Conservation (phyloP, 2,797 vertebrate genomes). For the Rachycentron canadum region DNA sequence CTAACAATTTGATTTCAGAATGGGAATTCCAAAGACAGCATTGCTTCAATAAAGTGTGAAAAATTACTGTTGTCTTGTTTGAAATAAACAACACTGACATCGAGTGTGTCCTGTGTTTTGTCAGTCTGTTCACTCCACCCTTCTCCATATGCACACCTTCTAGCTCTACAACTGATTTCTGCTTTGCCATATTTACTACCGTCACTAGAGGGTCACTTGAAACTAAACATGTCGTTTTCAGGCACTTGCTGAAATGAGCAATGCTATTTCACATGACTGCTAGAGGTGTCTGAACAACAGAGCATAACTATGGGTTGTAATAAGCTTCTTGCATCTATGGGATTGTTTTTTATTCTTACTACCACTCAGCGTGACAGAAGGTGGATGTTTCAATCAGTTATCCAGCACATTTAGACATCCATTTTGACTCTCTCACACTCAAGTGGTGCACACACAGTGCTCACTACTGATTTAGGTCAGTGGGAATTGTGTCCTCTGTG, state of each 20-base stretch:
- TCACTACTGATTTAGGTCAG: neutral
- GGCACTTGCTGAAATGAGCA: neutral
- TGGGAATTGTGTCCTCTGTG: neutral
- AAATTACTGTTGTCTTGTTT: too few relatives aligned
- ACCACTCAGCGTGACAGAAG: neutral
- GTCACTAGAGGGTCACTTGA: neutral
- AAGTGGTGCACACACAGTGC: neutral
- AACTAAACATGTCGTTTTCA: neutral
- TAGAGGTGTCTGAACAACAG: neutral
- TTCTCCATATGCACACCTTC: neutral
- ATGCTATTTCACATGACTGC: neutral
- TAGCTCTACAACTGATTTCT: neutral
- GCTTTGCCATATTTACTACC: neutral
- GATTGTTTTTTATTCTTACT: neutral
- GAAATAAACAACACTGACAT: too few relatives aligned
- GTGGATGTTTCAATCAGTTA: neutral
- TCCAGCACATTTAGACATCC: neutral
- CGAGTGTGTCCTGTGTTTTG: neutral
- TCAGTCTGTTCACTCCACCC: neutral
- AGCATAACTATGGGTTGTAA: neutral
- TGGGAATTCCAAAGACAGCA: neutral
- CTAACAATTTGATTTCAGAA: slow-evolving; percentile 3
- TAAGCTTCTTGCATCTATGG: neutral
- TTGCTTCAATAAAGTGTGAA: neutral
- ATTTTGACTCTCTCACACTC: neutral